Percentiles rank a stretch among this genome's conserved stretches.
Evolutionary conservation across 2,888 invertebrate species (phyloP).

Genomic region (Conchocele bisecta): DNA sequence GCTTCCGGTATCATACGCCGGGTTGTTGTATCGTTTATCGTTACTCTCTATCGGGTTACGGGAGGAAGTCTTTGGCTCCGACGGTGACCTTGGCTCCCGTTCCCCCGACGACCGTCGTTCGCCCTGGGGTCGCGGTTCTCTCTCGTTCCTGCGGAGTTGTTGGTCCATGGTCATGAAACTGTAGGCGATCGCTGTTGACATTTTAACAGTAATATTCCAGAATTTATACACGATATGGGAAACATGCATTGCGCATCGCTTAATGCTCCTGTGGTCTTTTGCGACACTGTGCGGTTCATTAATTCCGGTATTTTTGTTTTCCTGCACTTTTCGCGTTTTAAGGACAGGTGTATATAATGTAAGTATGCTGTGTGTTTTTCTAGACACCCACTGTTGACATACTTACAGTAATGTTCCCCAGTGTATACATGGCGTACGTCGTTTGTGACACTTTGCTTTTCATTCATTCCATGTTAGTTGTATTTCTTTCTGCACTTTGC

Average conservation of each 20-base stretch:
- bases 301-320: too few relatives aligned
- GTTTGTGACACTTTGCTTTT: too few relatives aligned
- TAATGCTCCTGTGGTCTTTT: background rate
- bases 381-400: too few relatives aligned
- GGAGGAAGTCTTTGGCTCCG: background rate
- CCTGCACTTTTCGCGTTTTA: too few relatives aligned
- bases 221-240: constrained; percentile 22
- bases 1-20: constrained; percentile 46
- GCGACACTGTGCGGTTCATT: background rate
- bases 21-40: constrained; percentile 38
- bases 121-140: constrained; percentile 11
- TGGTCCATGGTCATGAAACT: constrained; percentile 56
- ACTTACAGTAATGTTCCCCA: too few relatives aligned
- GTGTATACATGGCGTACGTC: too few relatives aligned
- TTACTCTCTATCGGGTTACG: background rate
- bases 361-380: too few relatives aligned
- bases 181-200: constrained; percentile 59
- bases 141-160: background rate
- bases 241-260: constrained; percentile 52
- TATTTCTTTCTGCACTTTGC: too few relatives aligned
- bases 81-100: too few relatives aligned
- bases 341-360: too few relatives aligned
- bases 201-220: constrained; percentile 43
- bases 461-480: too few relatives aligned
- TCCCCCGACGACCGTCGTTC: too few relatives aligned